Base-by-base conservation (phyloP, 2,797 vertebrate genomes). In the Paedocypris micromegethes region DNA sequence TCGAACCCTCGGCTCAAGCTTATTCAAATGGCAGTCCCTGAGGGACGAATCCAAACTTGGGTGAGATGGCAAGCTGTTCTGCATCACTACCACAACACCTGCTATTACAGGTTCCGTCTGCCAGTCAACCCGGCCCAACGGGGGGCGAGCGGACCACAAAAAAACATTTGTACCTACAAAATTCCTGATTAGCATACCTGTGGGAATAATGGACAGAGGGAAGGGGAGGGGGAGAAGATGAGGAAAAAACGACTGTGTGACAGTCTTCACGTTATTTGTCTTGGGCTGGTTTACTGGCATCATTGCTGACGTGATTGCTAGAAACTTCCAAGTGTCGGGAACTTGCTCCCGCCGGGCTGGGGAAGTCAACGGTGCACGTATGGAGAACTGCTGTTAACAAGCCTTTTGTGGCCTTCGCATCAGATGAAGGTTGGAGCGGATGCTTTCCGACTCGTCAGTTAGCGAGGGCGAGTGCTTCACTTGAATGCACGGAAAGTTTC, bases 81-180 rank as follows among this genome's bases (percentile, higher is more conserved):
- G 77, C 81, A 81, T 84, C 68, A 66, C 76, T 74, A 77, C 80
- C 64, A 75, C 70, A 85, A 84, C 84, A 87, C 85, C 85, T 88
- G 84, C 82, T 84, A 78, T 83, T 83, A 83, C 75, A 81, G 73
- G 79, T 84, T 83, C 84, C 79, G 78, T 85, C 83, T 86, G 84
- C 82, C 83, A 82, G 75, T 80, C 82, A 86, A 78, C 81, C 80
- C 79, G 79, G 78, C 73, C 72, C 66, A 60, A 76, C 72, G 69
- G 77, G 77, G 77, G 78, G 72, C 59, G 56, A 59, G 49, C 68
- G 68, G 74, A 79, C 79, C 78, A 75, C 73, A 70, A 80, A 23
- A 23, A 76, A 81, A 75, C 72, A 81, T 79, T 79, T 85, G 80
- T 79, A 78, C 66, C 70, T 78, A 84, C 82, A 81, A 81, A 83